phyloP scores from a whole-genome alignment of 2,888 invertebrate genomes.

The Napeogenes sylphis region DNA sequence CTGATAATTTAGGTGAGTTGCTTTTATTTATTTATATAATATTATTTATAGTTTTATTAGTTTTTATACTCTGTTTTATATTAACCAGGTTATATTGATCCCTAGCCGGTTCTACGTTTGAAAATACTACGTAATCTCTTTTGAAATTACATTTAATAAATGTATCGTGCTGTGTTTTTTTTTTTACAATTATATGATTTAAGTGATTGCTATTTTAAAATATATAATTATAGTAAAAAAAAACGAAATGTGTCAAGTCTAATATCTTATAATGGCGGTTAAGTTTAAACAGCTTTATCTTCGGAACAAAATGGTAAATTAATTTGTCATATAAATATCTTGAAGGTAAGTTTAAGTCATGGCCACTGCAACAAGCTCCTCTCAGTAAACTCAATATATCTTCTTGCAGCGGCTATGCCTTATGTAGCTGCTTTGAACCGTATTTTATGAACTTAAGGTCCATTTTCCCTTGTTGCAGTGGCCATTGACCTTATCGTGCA shows the following conservation, averaged over 20 bases:
- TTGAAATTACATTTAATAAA: too few species aligned
- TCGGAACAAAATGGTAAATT: slow-evolving; percentile 1
- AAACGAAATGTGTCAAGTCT: too few species aligned
- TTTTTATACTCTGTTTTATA: not conserved
- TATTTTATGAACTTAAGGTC: slow-evolving; percentile 49
- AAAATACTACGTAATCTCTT: too few species aligned
- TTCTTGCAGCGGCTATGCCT: slow-evolving; percentile 78
- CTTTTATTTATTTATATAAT: slow-evolving; percentile 8
- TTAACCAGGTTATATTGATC: not conserved
- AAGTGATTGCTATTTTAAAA: too few species aligned
- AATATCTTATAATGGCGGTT: not conserved
- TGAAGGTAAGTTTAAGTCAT: slow-evolving; percentile 61
- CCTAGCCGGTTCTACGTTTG: not conserved
- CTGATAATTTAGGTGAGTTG: slow-evolving; percentile 94
- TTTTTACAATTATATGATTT: too few species aligned
- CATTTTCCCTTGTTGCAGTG: slow-evolving; percentile 89
- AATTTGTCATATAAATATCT: not conserved
- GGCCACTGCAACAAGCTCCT: slow-evolving; percentile 71
- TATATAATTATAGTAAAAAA: too few species aligned
- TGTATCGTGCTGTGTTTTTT: too few species aligned
- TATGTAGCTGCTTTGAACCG: slow-evolving; percentile 57
- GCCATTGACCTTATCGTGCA: slow-evolving; percentile 99
- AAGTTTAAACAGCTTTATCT: not conserved
- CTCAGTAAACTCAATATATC: slow-evolving; percentile 17
- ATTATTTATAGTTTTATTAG: not conserved